A percentile compares a stretch with the other conserved stretches of the same genome.
Evolutionary conservation across 1,140 invertebrate genomes (phyloP).

Genomic region (Solenopsis invicta): DNA sequence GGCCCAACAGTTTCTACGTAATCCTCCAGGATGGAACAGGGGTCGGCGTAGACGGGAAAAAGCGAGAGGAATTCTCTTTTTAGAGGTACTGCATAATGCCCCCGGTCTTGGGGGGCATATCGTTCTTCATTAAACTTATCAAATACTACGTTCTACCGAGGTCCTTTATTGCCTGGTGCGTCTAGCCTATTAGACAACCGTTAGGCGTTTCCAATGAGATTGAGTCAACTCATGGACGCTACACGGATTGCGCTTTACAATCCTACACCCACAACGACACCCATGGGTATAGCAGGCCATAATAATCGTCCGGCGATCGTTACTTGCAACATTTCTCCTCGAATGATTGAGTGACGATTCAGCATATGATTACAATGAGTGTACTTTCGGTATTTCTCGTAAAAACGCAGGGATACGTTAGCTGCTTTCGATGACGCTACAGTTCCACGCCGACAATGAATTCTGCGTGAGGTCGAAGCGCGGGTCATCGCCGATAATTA

Average conservation of each 20-base stretch:
- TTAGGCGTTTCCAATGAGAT: constrained; percentile 53
- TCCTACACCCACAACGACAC: constrained; percentile 33
- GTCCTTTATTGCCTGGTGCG: constrained; percentile 56
- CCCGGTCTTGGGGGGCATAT: constrained; percentile 17
- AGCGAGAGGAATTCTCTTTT: background rate
- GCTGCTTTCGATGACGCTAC: constrained; percentile 21
- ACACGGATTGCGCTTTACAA: constrained; percentile 46
- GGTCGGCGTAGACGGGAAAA: background rate
- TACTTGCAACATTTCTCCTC: background rate
- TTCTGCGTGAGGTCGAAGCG: constrained; percentile 26
- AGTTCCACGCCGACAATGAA: constrained; percentile 26
- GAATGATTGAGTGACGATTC: background rate
- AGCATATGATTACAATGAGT: background rate
- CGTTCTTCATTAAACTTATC: constrained; percentile 66
- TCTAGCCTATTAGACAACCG: constrained; percentile 46
- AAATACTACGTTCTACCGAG: constrained; percentile 8
- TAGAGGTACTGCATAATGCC: constrained; percentile 1
- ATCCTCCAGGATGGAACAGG: background rate
- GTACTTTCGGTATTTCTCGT: background rate
- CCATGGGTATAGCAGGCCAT: background rate
- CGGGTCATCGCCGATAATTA: constrained; percentile 54
- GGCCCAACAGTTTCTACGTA: background rate
- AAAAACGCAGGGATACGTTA: background rate
- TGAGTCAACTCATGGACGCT: constrained; percentile 5
- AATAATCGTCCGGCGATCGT: background rate